Base-by-base conservation (phyloP, 2,888 invertebrate genomes). In the Ochlodes sylvanus region DNA sequence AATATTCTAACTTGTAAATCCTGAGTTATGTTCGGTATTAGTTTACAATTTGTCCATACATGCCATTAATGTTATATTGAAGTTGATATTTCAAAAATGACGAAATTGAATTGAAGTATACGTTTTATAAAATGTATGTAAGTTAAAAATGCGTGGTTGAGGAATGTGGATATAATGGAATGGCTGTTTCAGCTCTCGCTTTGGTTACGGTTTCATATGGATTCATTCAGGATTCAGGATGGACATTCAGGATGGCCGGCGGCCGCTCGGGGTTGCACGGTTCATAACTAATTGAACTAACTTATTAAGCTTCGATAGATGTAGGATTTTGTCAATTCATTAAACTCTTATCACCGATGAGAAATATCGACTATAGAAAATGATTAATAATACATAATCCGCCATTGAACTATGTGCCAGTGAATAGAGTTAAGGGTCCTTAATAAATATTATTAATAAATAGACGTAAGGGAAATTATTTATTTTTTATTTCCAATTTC, bases 351-450 rank as follows among this genome's bases (percentile, higher is more conserved):
- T 52, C 19, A 50, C 12, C 10, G 9, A 52, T 7, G 52, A 27
- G 21, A 27, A 50, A 15, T 47, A 12, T 47, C 44, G 15, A 50
- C 10, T 15, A 14, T 50, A 52, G 1, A 52, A 52, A 52, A 14
- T 52, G 32, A 34, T 55, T 27, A 38, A 69, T 69, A 72, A 69
- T 71, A 68, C 58, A 71, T 70, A 72, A 70, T 63, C 70, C 72
- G 84, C 82, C 84, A 84, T 79, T 69, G 70, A 56, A 70, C 70
- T 73, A 71, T 79, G 80, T 79, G 79, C 83, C 86, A 88, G 84
- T 85, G 80, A 79, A 77, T 80, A 81, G 79, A 77, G 74, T 75
- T 74, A 75, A 74, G 73, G 66, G 71, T 17, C 15, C 47, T 47
- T 47, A 70, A 74, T 74, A 73, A 70, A 69, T 69, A 61, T 66